phyloP scores from a whole-genome alignment of 2,797 vertebrate genomes.

The Vireo griseus region DNA sequence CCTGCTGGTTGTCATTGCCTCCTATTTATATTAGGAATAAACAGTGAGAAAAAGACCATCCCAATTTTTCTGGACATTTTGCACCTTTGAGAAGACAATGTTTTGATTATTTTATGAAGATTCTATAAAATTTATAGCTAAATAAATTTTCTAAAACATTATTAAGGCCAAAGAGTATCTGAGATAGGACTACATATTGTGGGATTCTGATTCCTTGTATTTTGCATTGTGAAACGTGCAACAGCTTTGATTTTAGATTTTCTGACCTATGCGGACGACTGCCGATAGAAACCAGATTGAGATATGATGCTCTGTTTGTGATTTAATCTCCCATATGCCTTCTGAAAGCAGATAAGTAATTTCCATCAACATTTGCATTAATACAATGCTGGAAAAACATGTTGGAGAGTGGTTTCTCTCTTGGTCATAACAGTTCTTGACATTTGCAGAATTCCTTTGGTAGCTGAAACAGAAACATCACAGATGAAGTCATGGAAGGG shows the following conservation, averaged over 20 bases:
- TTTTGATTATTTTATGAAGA: neutral
- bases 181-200: neutral
- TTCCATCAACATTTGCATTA: neutral
- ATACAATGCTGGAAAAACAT: neutral
- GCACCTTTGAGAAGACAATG: neutral
- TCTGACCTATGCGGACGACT: neutral
- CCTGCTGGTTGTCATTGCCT: neutral
- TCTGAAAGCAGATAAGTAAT: conserved; percentile 9
- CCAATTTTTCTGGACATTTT: neutral
- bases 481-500: neutral
- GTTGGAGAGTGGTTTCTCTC: neutral
- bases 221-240: neutral
- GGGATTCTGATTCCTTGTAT: neutral
- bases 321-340: neutral
- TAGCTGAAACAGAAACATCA: neutral
- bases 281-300: neutral
- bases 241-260: conserved; percentile 15
- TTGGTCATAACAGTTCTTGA: neutral
- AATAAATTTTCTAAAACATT: neutral
- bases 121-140: neutral
- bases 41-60: neutral
- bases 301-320: conserved; percentile 2
- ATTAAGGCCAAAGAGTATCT: neutral
- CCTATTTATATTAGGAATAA: neutral
- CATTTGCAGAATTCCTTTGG: neutral